Base-by-base conservation (phyloP, 2,888 invertebrate species). In the Acrobasis consociella region DNA sequence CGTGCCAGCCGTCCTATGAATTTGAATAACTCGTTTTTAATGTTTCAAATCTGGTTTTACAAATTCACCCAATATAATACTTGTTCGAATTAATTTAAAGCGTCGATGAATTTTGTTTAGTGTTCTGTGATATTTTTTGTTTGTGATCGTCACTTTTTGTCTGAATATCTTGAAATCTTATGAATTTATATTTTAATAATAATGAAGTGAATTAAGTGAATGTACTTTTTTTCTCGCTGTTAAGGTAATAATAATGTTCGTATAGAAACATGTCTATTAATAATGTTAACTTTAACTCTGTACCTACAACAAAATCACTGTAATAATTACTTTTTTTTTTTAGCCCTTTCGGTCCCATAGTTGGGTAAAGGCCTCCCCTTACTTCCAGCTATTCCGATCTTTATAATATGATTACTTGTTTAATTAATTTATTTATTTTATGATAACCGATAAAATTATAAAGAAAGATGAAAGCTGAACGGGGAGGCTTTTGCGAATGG, bases 51-150 rank as follows among this genome's bases (percentile, higher is more conserved):
- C 46, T n/a, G 46, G 46, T 46, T 46, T 46, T 13, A 7, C 1
- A 46, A 5, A 7, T 7, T 13, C 13, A 5, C 11, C 46, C n/a
- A 13, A 46, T 46, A 2, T 5, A 42, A 42, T 10, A 13, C 46
- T 13, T n/a, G 46, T n/a, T 46, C 46, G 7, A 46, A 46, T 46
- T 0, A 46, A 46, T 46, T n/a, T 46, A 17, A 17, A 31, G 37
- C 16, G 17, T 49, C 15, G 31, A 49, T 49, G 22, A n/a, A 13
- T 50, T 60, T 50, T 10, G 13, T 52, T 50, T 22, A 39, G 3
- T 22, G 37, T 38, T 59, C 39, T 61, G 62, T 61, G 15, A 22
- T 62, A 52, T 63, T 62, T 67, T 69, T 63, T 49, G 58, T 66
- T 59, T 46, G 37, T 59, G 62, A 53, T 49, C 17, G 46, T 49